Evolutionary conservation across 2,888 invertebrate species (phyloP), one percentile per base, ranked within the genome.

Genomic region (Fissipunctia ypsillon): DNA sequence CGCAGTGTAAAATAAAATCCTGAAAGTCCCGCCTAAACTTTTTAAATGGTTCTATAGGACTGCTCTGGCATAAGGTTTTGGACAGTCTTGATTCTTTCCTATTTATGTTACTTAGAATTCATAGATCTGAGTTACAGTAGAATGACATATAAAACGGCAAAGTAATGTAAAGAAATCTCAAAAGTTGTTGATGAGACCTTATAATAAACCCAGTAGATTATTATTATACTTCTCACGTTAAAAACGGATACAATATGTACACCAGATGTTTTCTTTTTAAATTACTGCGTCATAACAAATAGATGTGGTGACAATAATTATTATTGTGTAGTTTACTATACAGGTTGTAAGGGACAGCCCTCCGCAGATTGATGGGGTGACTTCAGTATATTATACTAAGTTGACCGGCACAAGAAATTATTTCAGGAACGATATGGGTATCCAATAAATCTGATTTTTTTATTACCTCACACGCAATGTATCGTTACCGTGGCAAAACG

Each of bases 1-100:
- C 84, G 85, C 84, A 84, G 82, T 86, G 84, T 85, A 86, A 89
- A 89, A 90, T 89, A 87, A 90, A 91, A 88, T 84, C 77, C 84
- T 68, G 71, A 80, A 81, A 77, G 74, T 79, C 78, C 78, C 84
- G 72, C 76, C 73, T 76, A 72, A 79, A 83, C 78, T 81, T 84
- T 84, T 84, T 73, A 77, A 81, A 81, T 74, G 63, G 59, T 70
- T 66, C 41, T 64, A 52, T 71, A 59, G 35, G 50, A 66, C 72
- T 59, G 57, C 59, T 81, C 59, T 68, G 28, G 65, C 65, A 5
- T 59, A 28, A n/a, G 45, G 45, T 70, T 68, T 65, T 25, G 3
- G 4, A 16, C 56, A 70, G 25, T 38, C 14, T 60, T 38, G 10
- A 22, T 41, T 56, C 0, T 61, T 31, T 56, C 3, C 28, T 25